Percentiles rank a stretch among this genome's conserved stretches.
Conservation (phyloP, 2,888 invertebrate genomes). For the Microctonus brassicae region DNA sequence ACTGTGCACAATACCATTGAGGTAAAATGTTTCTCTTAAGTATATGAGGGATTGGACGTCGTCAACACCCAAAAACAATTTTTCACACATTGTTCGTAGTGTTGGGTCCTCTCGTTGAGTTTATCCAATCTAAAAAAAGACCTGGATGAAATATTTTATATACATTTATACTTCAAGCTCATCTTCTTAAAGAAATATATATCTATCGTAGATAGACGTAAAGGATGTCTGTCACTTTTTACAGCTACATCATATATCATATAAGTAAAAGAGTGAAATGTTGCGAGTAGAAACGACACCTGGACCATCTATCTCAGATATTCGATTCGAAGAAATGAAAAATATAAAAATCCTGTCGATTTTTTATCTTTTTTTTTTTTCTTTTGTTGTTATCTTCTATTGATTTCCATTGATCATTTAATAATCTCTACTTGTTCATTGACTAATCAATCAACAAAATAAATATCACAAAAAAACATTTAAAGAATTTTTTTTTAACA, state of each 20-base stretch:
- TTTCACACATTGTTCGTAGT: conserved; percentile 34
- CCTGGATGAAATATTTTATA: neutral
- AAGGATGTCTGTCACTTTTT: conserved; percentile 59
- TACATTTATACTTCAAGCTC: too few species aligned
- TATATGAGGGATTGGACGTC: neutral
- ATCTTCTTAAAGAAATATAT: too few species aligned
- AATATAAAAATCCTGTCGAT: too few species aligned
- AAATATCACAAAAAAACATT: too few species aligned
- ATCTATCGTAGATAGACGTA: conserved; percentile 30
- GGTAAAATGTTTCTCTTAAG: neutral
- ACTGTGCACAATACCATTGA: neutral
- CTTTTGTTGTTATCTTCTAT: too few species aligned
- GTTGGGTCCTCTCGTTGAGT: conserved; percentile 30
- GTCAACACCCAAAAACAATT: conserved; percentile 23
- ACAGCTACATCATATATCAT: conserved; percentile 56
- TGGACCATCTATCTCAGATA: conserved; percentile 56
- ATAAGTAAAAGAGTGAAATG: conserved; percentile 53
- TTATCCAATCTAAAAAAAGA: conserved; percentile 18
- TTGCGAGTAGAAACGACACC: conserved; percentile 45
- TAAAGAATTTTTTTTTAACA: too few species aligned
- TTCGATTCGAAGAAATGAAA: too few species aligned
- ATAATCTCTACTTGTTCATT: too few species aligned
- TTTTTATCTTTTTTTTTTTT: too few species aligned
- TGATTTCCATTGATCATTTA: neutral
- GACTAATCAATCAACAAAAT: too few species aligned